Base-by-base conservation (phyloP, 2,888 invertebrate species). In the Scrobipalpa costella region DNA sequence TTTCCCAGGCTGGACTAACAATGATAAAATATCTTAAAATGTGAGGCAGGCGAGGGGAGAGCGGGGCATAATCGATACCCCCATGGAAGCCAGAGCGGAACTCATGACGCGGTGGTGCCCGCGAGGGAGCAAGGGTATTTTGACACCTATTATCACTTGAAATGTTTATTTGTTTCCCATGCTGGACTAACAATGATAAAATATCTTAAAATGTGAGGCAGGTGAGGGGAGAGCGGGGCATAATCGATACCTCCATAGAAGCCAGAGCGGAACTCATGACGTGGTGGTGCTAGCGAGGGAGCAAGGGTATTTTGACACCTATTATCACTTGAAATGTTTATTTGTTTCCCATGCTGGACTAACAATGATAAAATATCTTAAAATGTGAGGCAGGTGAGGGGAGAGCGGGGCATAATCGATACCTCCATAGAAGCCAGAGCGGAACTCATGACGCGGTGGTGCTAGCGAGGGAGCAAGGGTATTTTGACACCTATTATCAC, bases 171-270 rank as follows among this genome's bases (percentile, higher is more conserved):
- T n/a, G n/a, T n/a, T n/a, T n/a, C n/a, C n/a, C n/a, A n/a, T n/a
- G n/a, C n/a, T n/a, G n/a, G n/a, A n/a, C n/a, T n/a, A n/a, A n/a
- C n/a, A n/a, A n/a, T n/a, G n/a, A n/a, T n/a, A n/a, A n/a, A n/a
- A n/a, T n/a, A n/a, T n/a, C n/a, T n/a, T n/a, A n/a, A n/a, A n/a
- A n/a, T n/a, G n/a, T n/a, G n/a, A n/a, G n/a, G n/a, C n/a, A n/a
- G 73, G 76, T 72, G 74, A 11, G 50, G 50, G 19, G 19, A 69
- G 73, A 70, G 69, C 71, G 70, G 74, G 72, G 73, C 27, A 84
- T 84, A 86, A 85, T 85, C 84, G 85, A 85, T 89, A 89, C 82
- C 85, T 88, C 88, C n/a, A n/a, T 88, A 88, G 84, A 62, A 15
- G 33, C 36, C 13, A 40, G 40, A 17, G 7, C 1, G n/a, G 44